These are phyloP conservation scores for Dascillus cervinus DNA, from an alignment of 2,888 invertebrate species.

Conservation along the genomic window DNA sequence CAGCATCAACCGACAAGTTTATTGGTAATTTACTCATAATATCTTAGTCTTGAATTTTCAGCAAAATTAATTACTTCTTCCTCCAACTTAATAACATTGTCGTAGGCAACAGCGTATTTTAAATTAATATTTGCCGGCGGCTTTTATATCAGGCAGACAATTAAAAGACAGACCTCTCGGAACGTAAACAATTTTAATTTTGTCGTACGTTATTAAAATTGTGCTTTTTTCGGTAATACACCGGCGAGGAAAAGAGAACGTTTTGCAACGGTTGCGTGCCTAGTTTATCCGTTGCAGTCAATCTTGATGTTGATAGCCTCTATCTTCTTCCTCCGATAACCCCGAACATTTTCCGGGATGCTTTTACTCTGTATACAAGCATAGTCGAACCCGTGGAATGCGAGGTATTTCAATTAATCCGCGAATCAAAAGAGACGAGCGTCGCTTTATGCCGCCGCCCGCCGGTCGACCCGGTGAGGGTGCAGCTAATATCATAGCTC, in stretches of 20 bases:
- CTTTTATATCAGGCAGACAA: too few species aligned
- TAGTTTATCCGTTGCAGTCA: slow-evolving; percentile 19
- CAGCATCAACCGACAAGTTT: slow-evolving; percentile 25
- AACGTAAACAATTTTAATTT: too few species aligned
- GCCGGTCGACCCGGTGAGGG: slow-evolving; percentile 18
- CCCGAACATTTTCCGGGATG: slow-evolving; percentile 29
- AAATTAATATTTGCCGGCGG: slow-evolving; percentile 6
- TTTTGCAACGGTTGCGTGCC: too few species aligned
- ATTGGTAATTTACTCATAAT: slow-evolving; percentile 29
- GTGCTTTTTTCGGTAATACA: too few species aligned
- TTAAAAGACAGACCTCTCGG: too few species aligned
- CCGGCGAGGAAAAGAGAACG: too few species aligned
- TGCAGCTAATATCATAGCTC: slow-evolving; percentile 25
- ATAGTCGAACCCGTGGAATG: slow-evolving; percentile 38
- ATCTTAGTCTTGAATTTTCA: slow-evolving; percentile 21
- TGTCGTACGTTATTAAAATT: too few species aligned
- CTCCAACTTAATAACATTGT: slow-evolving; percentile 19
- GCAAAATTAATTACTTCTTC: slow-evolving; percentile 22
- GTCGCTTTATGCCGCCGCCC: slow-evolving; percentile 35
- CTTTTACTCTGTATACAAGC: slow-evolving; percentile 28
- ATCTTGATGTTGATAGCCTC: slow-evolving; percentile 11
- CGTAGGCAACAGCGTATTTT: slow-evolving; percentile 14
- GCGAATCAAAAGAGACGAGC: slow-evolving; percentile 43
- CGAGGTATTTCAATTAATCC: slow-evolving; percentile 46
- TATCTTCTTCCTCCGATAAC: slow-evolving; percentile 26